Evolutionary conservation across 2,113 vertebrate genomes (phyloP), one percentile per base, ranked within the genome.

Genomic region (Lophochroa leadbeateri): DNA sequence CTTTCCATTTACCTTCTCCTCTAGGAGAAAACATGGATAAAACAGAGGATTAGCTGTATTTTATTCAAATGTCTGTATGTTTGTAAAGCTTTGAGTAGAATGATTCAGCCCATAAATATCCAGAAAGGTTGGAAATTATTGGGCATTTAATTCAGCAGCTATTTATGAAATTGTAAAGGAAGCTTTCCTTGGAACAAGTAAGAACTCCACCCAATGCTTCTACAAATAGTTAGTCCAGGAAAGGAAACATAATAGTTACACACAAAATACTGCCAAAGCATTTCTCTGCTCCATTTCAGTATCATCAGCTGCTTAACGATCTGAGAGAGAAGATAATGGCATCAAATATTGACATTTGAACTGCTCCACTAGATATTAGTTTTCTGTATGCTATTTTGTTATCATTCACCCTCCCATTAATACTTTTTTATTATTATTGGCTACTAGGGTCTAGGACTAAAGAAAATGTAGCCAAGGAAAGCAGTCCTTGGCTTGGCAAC

Each of bases 281-380:
- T 83, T 94, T 94, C 83, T 75, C 60, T 75, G 76, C 76, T 92
- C 72, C 85, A 88, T 95, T 92, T 88, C 92, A 84, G 80, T 92
- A 78, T 82, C 92, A 97, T 96, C 95, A 94, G 83, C 80, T 94
- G 94, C 91, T 95, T 95, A 97, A 97, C 92, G 95, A 95, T 68
- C 95, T 95, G 95, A 92, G 86, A 83, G 71, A 78, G 47, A 92
- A 75, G 69, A 94, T 96, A 96, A 97, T 92, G 69, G 81, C 92
- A 96, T 83, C 80, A 94, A 92, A 92, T 94, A 96, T 55, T 95
- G 96, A 94, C 83, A 97, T 94, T 83, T 94, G 86, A 95, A 96
- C 80, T 89, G 86, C 80, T 94, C 39, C 72, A 84, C 60, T 94
- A 78, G 91, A 71, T 95, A 96, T 86, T 94, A 94, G 60, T 95